Conservation (phyloP, 2,113 vertebrate species). For the Bufo bufo region DNA sequence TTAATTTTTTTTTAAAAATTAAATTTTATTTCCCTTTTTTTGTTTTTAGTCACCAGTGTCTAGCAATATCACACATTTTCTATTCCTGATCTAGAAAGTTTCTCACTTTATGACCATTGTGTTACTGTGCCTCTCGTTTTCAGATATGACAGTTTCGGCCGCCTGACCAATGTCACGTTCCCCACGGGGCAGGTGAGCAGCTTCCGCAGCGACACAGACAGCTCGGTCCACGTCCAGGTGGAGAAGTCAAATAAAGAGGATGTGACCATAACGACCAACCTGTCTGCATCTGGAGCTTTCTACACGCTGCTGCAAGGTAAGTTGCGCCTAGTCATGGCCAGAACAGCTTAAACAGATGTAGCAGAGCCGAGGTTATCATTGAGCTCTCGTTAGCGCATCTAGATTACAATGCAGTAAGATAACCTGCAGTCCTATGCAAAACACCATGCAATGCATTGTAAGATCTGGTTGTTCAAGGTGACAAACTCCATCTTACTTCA, state of each 20-base stretch:
- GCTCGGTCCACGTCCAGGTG: constrained; percentile 88
- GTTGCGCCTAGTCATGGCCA: constrained; percentile 27
- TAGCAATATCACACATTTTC: neutral
- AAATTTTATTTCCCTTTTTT: neutral
- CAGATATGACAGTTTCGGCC: constrained; percentile 94
- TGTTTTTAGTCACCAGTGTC: neutral
- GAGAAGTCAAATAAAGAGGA: constrained; percentile 95
- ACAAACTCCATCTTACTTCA: no score
- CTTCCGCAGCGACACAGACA: constrained; percentile 89
- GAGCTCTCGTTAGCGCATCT: neutral
- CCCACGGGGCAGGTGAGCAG: constrained; percentile 95
- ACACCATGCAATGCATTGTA: no score
- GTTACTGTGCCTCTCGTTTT: constrained; percentile 54
- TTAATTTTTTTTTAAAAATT: neutral
- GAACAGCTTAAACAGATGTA: neutral
- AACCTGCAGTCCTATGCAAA: no score
- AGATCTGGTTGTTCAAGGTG: no score
- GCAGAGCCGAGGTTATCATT: neutral
- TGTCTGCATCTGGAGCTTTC: constrained; percentile 94
- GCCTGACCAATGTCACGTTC: constrained; percentile 95
- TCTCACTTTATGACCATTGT: neutral
- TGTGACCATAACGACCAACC: constrained; percentile 93
- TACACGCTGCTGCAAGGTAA: constrained; percentile 96
- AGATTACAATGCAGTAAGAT: no score
- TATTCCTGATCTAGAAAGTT: neutral